phyloP scores from a whole-genome alignment of 2,888 invertebrate genomes.

The Lamproptera curius region DNA sequence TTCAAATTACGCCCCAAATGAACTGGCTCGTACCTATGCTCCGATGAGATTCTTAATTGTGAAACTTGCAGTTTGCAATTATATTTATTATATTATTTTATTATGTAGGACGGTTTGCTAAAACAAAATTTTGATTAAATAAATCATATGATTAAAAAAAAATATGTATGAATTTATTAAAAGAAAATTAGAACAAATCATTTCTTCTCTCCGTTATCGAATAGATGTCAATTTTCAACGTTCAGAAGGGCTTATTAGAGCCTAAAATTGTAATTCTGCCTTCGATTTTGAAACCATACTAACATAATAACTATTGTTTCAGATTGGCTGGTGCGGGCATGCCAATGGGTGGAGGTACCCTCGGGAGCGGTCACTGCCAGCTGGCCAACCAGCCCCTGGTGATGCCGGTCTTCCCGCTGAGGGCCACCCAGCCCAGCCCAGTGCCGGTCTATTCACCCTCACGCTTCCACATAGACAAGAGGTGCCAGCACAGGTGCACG shows the following conservation, averaged over 20 bases:
- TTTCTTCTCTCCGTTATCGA: too few species aligned
- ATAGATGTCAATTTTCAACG: too few species aligned
- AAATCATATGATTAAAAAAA: too few species aligned
- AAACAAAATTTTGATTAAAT: too few species aligned
- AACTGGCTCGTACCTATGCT: neutral
- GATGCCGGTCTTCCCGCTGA: slow-evolving; percentile 92
- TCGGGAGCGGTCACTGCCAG: slow-evolving; percentile 81
- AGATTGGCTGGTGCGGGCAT: slow-evolving; percentile 77
- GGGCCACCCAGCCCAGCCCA: slow-evolving; percentile 91
- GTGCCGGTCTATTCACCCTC: slow-evolving; percentile 88
- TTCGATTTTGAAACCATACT: too few species aligned
- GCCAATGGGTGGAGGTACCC: slow-evolving; percentile 81
- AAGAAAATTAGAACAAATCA: too few species aligned
- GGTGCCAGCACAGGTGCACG: slow-evolving; percentile 95
- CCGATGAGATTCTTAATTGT: neutral
- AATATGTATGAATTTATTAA: too few species aligned
- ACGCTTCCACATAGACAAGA: slow-evolving; percentile 96
- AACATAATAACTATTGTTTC: slow-evolving; percentile 32
- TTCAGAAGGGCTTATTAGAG: too few species aligned
- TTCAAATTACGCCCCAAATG: neutral
- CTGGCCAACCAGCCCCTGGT: slow-evolving; percentile 86
- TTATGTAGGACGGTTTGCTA: too few species aligned
- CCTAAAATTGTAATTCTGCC: too few species aligned
- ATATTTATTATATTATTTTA: too few species aligned
- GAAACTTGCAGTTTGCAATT: too few species aligned